A percentile compares a stretch with the other conserved stretches of the same genome.
Evolutionary conservation across 2,113 vertebrate genomes (phyloP).

Genomic region (Sprattus sprattus): DNA sequence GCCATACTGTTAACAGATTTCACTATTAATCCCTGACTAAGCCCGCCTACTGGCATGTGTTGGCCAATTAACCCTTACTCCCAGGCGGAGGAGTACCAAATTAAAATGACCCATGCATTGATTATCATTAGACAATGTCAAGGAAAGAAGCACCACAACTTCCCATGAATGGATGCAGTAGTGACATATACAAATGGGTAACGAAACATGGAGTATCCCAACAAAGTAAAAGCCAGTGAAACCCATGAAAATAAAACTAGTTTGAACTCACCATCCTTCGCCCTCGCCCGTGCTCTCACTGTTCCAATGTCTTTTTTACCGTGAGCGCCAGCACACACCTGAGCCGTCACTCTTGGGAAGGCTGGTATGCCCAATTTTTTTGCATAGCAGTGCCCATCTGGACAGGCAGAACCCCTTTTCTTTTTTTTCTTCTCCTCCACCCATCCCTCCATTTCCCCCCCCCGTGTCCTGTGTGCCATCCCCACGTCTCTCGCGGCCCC

Average conservation of each 20-base stretch:
- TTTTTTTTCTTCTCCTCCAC: slow-evolving; percentile 1
- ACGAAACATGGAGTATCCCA: not conserved
- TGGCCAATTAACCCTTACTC: not conserved
- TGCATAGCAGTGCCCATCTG: not conserved
- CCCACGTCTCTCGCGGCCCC: not conserved
- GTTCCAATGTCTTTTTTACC: not conserved
- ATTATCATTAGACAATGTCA: too few relatives aligned
- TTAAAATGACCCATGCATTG: too few relatives aligned
- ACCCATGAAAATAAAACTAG: not conserved
- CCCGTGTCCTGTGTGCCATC: not conserved
- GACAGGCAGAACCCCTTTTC: not conserved
- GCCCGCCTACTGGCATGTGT: not conserved
- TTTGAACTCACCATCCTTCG: too few relatives aligned
- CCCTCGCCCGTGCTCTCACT: not conserved
- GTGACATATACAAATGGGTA: not conserved
- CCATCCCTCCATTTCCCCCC: not conserved
- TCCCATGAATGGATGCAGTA: not conserved
- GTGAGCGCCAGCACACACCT: not conserved
- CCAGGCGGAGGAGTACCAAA: too few relatives aligned
- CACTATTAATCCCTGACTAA: not conserved
- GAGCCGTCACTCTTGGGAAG: not conserved
- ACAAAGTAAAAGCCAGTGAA: not conserved
- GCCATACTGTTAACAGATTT: not conserved
- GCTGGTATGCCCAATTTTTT: not conserved
- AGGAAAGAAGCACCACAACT: not conserved